Conservation (phyloP, 2,888 invertebrate species). For the Microdon myrmicae region DNA sequence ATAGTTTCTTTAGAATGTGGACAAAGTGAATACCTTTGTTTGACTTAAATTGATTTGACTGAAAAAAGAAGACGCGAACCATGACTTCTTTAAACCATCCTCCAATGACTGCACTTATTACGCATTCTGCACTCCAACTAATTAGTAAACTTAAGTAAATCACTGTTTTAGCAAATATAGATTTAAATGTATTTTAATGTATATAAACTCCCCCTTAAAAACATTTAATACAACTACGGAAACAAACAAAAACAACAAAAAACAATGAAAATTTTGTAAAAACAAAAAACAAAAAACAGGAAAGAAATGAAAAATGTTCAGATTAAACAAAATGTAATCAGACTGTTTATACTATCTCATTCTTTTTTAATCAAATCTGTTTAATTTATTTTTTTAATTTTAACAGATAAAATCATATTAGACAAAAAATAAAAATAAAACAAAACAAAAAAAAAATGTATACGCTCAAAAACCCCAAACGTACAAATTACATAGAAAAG, state of each 20-base stretch:
- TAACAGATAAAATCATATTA: constrained; percentile 9
- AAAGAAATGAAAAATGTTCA: constrained; percentile 10
- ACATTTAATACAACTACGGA: constrained; percentile 8
- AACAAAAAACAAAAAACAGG: constrained; percentile 5
- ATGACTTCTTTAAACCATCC: no score
- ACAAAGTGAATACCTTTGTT: no score
- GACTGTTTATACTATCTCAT: constrained; percentile 10
- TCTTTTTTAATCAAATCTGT: constrained; percentile 4
- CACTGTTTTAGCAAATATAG: constrained; percentile 34
- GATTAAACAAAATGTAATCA: constrained; percentile 7
- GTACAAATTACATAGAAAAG: constrained; percentile 41
- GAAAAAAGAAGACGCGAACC: no score
- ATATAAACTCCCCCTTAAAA: no score
- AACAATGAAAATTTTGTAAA: constrained; percentile 15
- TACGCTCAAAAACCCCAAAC: constrained; percentile 51
- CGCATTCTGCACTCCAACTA: constrained; percentile 4
- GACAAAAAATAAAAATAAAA: constrained; percentile 15
- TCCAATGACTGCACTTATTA: no score
- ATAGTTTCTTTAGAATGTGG: no score
- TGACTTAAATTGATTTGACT: no score
- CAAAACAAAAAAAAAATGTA: constrained; percentile 31
- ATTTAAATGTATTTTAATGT: constrained; percentile 20
- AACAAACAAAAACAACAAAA: constrained; percentile 17
- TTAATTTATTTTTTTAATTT: constrained; percentile 2
- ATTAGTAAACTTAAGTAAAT: constrained; percentile 24